These are phyloP conservation scores for Escarpia spicata DNA, from an alignment of 2,888 invertebrate species.

Conservation along the genomic window DNA sequence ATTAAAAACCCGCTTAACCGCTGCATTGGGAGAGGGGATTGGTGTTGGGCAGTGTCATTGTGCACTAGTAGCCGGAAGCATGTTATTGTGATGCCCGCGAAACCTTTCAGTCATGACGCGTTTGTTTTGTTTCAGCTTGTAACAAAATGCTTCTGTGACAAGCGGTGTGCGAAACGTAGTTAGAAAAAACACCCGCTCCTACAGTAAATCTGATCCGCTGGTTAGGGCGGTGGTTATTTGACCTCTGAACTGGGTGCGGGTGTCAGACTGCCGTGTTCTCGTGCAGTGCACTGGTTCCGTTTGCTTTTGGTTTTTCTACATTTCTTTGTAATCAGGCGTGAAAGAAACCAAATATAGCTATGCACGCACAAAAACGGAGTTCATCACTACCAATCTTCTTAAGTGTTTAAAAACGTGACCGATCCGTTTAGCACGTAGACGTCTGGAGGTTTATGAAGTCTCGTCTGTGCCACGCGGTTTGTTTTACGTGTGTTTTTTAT, in stretches of 20 bases:
- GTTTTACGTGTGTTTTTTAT: constrained; percentile 10
- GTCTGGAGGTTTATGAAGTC: not conserved
- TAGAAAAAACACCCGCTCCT: not conserved
- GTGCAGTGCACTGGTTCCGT: not conserved
- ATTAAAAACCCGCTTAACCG: not conserved
- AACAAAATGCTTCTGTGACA: not conserved
- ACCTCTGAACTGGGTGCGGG: not conserved
- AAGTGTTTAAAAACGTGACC: not conserved
- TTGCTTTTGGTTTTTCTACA: not conserved
- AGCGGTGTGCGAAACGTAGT: not conserved
- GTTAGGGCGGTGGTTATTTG: constrained; percentile 10
- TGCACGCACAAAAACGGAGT: not conserved
- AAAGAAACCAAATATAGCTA: not conserved
- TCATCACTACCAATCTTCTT: not conserved
- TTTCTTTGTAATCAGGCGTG: not conserved
- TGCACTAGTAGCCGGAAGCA: not conserved
- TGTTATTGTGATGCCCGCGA: not conserved
- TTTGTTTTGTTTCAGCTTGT: constrained; percentile 11
- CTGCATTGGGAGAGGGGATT: not conserved
- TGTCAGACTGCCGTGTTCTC: not conserved
- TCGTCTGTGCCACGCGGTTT: not conserved
- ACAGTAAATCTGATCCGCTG: not conserved
- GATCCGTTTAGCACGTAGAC: not conserved
- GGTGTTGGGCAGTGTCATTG: not conserved
- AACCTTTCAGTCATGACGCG: not conserved